A percentile compares a stretch with the other conserved stretches of the same genome.
Evolutionary conservation across 2,797 vertebrate genomes (phyloP).

Genomic region (Rhinogobio ventralis): DNA sequence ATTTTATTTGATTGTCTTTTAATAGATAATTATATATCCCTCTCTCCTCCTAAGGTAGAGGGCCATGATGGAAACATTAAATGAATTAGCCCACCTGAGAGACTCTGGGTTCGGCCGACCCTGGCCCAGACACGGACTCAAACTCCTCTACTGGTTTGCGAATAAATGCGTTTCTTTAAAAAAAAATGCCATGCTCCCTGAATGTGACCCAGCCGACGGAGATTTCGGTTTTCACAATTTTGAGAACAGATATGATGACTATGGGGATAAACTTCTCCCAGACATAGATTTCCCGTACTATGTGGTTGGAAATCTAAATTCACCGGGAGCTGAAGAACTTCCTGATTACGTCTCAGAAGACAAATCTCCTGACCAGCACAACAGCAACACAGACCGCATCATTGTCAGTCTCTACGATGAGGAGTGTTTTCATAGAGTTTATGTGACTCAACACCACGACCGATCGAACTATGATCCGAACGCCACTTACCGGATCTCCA

Average conservation of each 20-base stretch:
- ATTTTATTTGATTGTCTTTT: too few relatives aligned
- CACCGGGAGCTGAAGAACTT: neutral
- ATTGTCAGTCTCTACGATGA: neutral
- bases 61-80: neutral
- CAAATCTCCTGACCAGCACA: accelerated
- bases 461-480: neutral
- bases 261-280: neutral
- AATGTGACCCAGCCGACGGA: neutral
- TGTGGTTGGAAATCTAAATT: conserved; percentile 26
- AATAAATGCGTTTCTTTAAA: neutral
- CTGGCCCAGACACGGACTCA: conserved; percentile 31
- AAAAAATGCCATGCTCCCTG: too few relatives aligned
- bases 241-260: neutral
- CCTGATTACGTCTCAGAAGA: neutral
- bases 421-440: neutral
- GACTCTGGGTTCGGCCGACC: neutral
- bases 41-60: neutral
- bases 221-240: conserved; percentile 18
- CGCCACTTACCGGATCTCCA: conserved; percentile 27
- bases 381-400: conserved; percentile 8
- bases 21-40: too few relatives aligned
- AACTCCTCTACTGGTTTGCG: conserved; percentile 44
- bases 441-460: conserved; percentile 7
- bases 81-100: neutral
- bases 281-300: neutral